Conservation (phyloP, 2,797 vertebrate species). For the Pseudopleuronectes americanus region DNA sequence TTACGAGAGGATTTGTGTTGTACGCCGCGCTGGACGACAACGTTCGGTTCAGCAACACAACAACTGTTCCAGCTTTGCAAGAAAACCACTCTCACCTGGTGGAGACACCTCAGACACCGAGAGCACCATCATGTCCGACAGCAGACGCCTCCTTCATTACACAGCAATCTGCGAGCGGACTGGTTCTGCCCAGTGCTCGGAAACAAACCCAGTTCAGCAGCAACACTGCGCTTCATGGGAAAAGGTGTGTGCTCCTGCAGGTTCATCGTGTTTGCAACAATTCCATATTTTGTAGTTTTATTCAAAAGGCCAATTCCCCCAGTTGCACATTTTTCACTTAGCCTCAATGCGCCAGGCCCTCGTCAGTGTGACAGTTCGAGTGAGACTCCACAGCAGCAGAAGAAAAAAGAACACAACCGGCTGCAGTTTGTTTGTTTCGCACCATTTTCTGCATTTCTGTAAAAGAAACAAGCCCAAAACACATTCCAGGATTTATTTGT, state of each 20-base stretch:
- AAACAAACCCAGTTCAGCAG: conserved; percentile 5
- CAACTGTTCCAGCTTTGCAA: not conserved
- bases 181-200: not conserved
- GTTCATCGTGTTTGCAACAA: not conserved
- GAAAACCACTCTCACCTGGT: not conserved
- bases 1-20: conserved; percentile 3
- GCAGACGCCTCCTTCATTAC: conserved; percentile 14
- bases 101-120: not conserved
- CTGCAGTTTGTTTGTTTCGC: conserved; percentile 5
- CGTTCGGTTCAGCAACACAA: not conserved
- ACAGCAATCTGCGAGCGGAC: conserved; percentile 35
- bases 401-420: not conserved
- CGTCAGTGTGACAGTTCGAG: not conserved
- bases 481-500: conserved; percentile 32
- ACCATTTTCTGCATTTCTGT: conserved; percentile 32
- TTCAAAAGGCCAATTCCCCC: not conserved
- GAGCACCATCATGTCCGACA: not conserved
- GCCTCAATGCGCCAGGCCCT: not conserved
- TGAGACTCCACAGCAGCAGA: not conserved
- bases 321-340: not conserved
- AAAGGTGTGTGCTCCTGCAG: not conserved
- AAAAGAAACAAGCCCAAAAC: conserved; percentile 5
- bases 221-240: not conserved
- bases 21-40: not conserved
- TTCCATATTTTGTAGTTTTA: not conserved